Conservation (phyloP, 2,797 vertebrate species). For the Petrocephalus schoutedeni region DNA sequence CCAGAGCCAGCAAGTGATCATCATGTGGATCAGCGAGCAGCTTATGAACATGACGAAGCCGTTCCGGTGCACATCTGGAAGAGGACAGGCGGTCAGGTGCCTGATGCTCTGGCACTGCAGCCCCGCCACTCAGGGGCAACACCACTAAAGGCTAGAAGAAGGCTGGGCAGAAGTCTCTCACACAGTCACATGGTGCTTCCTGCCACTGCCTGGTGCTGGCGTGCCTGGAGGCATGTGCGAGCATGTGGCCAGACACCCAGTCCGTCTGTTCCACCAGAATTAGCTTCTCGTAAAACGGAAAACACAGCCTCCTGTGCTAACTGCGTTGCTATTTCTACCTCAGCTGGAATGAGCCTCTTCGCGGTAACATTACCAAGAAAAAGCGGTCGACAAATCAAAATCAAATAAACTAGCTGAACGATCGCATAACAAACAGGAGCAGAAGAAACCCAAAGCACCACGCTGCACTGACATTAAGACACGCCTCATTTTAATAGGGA, state of each 20-base stretch:
- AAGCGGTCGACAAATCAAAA: neutral
- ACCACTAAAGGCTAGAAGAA: neutral
- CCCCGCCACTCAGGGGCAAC: neutral
- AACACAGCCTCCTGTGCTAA: neutral
- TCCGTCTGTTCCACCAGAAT: neutral
- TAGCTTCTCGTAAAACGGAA: neutral
- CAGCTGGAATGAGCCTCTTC: neutral
- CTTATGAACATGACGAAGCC: slow-evolving; percentile 78
- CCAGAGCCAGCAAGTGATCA: slow-evolving; percentile 81
- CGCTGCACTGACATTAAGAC: neutral
- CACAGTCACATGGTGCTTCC: neutral
- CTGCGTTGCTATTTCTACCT: neutral
- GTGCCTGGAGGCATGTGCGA: neutral
- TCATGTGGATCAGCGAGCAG: slow-evolving; percentile 80
- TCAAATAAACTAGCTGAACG: no score
- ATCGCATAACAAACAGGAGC: neutral
- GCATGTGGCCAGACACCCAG: neutral
- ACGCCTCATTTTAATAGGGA: no score
- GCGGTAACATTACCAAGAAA: neutral
- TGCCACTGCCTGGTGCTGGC: neutral
- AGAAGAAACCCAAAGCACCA: neutral
- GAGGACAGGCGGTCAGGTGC: slow-evolving; percentile 32
- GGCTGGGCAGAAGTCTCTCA: neutral
- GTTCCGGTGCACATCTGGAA: slow-evolving; percentile 74
- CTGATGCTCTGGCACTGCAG: neutral